Base-by-base conservation (phyloP, 2,797 vertebrate genomes). In the Cetoscarus ocellatus region DNA sequence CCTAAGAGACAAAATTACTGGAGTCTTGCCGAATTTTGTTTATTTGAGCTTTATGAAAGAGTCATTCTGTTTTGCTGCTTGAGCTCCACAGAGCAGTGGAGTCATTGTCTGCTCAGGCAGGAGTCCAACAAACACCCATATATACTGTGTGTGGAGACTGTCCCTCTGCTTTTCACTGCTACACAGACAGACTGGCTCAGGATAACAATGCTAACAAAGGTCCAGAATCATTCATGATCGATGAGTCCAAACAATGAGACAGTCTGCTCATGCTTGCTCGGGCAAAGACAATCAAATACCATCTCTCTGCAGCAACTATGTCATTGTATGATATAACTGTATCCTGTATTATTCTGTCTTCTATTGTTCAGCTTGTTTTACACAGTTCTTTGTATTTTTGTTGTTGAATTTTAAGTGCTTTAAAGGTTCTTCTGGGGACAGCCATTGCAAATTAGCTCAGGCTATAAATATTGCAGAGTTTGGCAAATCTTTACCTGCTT, bases 41-140 rank as follows among this genome's bases (percentile, higher is more conserved):
- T 73, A 80, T 81, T 81, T 86, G 84, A 66, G 49, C 70, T 45
- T 64, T 74, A 51, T 78, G 59, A 79, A 82, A 77, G 73, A 77
- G 15, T 79, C 65, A 85, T 84, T 63, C 74, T 75, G 68, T 79
- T 84, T 73, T 77, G 67, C 39, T 80, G 70, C 71, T 58, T 18
- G 60, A 79, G 67, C 61, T 65, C 17, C 36, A 54, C 58, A 57
- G 63, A 43, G 58, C 56, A 75, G 57, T 12, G 49, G 61, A 86
- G 67, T 67, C 47, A 66, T 63, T 82, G 39, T 5, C 50, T 1
- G 6, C 66, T 49, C 67, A 62, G 57, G 18, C 51, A 50, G 51
- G 13, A 79, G 47, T 69, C 78, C 69, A 80, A 65, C 54, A 71
- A 54, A 48, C 50, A 70, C 51, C 63, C 56, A 70, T 39, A 77